These are phyloP conservation scores for Vollenhovia emeryi DNA, from an alignment of 1,140 invertebrate species.

Conservation along the genomic window DNA sequence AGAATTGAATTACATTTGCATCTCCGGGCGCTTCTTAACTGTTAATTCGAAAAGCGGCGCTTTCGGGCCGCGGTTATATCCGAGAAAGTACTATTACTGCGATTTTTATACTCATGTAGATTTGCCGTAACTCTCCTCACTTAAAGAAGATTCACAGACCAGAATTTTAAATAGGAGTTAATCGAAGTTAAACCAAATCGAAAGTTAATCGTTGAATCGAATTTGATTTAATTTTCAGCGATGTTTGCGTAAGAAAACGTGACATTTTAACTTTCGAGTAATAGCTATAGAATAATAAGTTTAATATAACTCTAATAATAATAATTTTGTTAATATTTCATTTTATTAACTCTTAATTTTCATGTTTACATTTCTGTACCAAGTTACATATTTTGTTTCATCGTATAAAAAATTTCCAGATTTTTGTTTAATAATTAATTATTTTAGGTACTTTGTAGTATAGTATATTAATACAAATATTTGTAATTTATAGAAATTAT, in stretches of 20 bases:
- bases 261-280: neutral
- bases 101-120: slow-evolving; percentile 17
- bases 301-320: neutral
- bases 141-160: neutral
- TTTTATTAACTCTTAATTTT: too few relatives aligned
- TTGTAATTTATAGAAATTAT: neutral
- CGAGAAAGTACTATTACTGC: neutral
- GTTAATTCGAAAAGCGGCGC: slow-evolving; percentile 44
- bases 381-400: neutral
- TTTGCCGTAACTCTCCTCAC: neutral
- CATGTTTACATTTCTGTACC: neutral
- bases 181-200: too few relatives aligned
- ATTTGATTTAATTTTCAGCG: neutral
- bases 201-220: too few relatives aligned
- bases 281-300: neutral
- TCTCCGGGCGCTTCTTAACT: slow-evolving; percentile 37
- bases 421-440: slow-evolving; percentile 2
- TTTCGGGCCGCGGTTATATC: neutral
- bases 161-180: slow-evolving; percentile 17
- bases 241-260: neutral
- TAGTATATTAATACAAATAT: neutral
- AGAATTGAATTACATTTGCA: slow-evolving; percentile 41
- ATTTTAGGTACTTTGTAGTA: neutral
- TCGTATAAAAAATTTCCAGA: neutral
- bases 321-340: neutral